Percentiles rank a stretch among this genome's conserved stretches.
phyloP scores from a whole-genome alignment of 2,797 vertebrate genomes.

The Erpetoichthys calabaricus region DNA sequence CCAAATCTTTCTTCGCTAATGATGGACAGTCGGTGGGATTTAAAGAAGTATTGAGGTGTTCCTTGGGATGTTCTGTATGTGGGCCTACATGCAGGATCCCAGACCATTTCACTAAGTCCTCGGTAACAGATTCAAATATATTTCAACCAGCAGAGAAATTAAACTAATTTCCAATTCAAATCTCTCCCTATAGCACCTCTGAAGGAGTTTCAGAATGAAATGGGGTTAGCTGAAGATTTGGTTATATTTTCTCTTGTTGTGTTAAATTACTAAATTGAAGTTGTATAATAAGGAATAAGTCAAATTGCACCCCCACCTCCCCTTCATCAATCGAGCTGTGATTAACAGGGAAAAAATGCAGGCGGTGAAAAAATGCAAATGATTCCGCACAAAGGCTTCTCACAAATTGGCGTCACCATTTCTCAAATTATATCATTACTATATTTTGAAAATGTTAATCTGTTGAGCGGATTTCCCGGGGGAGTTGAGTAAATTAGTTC shows the following conservation, averaged over 20 bases:
- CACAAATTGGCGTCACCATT: conserved; percentile 99
- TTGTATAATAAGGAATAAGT: conserved; percentile 98
- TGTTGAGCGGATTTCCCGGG: conserved; percentile 92
- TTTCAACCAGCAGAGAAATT: conserved; percentile 51
- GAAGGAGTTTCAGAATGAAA: conserved; percentile 81
- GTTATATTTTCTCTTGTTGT: conserved; percentile 84
- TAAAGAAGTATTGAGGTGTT: too few relatives aligned
- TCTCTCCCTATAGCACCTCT: conserved; percentile 49
- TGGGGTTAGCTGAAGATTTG: conserved; percentile 75
- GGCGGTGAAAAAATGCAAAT: conserved; percentile 94
- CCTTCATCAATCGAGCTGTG: conserved; percentile 95
- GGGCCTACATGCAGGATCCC: too few relatives aligned
- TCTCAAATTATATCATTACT: conserved; percentile 99
- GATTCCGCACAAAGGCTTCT: conserved; percentile 94
- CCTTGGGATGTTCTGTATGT: too few relatives aligned
- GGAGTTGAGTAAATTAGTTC: conserved; percentile 94
- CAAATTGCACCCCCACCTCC: conserved; percentile 87
- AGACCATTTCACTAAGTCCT: conserved; percentile 19
- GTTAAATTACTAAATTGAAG: conserved; percentile 97
- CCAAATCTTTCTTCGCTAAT: too few relatives aligned
- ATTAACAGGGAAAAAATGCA: conserved; percentile 87
- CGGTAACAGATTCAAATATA: conserved; percentile 54
- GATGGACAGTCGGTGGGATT: too few relatives aligned
- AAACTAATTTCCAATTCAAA: conserved; percentile 74
- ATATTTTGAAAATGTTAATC: conserved; percentile 99